Base-by-base conservation (phyloP, 1,140 invertebrate genomes). In the Zaprionus africanus region DNA sequence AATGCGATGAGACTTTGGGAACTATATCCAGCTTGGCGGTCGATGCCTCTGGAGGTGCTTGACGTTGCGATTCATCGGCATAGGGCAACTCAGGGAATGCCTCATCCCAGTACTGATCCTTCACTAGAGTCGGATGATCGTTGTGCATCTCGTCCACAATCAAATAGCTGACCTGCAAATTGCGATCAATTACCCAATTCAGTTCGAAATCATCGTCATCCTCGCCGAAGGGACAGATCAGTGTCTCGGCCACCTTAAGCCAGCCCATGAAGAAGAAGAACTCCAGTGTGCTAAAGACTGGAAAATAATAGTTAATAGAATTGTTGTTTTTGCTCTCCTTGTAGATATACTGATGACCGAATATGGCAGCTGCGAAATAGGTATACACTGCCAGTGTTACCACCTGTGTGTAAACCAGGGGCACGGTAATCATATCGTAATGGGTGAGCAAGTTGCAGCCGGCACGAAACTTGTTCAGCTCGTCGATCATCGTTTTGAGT, bases 91-190 rank as follows among this genome's bases (percentile, higher is more conserved):
- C 96, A 0, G 97, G 97, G 78, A 97, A 96, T 51, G 97, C 94
- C 90, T 97, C 96, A 83, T 98, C 97, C 97, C 97, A 98, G 91
- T 98, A 98, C 83, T 97, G 96, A 94, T 98, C 97, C 38, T 94
- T 94, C 36, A 98, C 95, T 51, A 98, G 91, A 86, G 97, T 96
- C 0, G 97, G 97, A 93, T 98, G 97, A 76, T 97, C 96, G 91
- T 97, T 96, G 91, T 98, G 97, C 97, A 98, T 98, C 93, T 98
- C 97, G 91, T 98, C 97, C n/a, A 98, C 97, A 74, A 98, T 98
- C 78, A 98, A 93, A 92, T 98, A 98, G 15, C 96, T 96, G 7
- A 98, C 96, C 93, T 97, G 96, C 36, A 97, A 93, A 93, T 97
- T 97, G 84, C 97, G 95, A 87, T 98, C 97, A 51, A 98, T 96